Evolutionary conservation across 2,797 vertebrate species (phyloP).

Genomic region (Nannoperca obscura): DNA sequence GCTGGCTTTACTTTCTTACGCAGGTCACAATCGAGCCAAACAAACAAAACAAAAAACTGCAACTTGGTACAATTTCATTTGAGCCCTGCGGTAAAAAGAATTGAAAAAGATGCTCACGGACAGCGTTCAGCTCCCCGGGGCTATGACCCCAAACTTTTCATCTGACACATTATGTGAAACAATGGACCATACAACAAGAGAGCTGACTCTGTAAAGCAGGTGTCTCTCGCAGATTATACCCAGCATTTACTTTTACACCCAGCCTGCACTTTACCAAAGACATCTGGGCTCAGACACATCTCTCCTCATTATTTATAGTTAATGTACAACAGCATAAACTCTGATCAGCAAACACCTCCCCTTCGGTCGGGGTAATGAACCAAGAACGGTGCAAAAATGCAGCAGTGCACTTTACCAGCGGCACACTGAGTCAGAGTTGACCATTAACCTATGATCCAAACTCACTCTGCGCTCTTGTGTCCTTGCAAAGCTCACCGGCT

Average conservation of each 20-base stretch:
- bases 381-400: constrained; percentile 56
- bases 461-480: constrained; percentile 55
- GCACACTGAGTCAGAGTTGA: constrained; percentile 68
- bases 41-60: constrained; percentile 21
- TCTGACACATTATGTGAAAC: constrained; percentile 56
- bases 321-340: constrained; percentile 57
- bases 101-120: constrained; percentile 65
- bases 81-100: constrained; percentile 54
- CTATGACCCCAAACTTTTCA: constrained; percentile 65
- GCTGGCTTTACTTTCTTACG: constrained; percentile 28
- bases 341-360: constrained; percentile 71
- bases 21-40: constrained; percentile 26
- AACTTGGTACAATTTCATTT: constrained; percentile 54
- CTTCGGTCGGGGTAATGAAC: constrained; percentile 69
- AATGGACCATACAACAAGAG: constrained; percentile 60
- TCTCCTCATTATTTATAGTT: constrained; percentile 74
- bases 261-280: constrained; percentile 56
- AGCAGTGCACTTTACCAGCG: constrained; percentile 45
- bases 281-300: constrained; percentile 54
- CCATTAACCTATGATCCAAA: constrained; percentile 74
- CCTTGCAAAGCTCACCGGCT: constrained; percentile 63
- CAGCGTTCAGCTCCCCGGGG: constrained; percentile 49
- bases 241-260: constrained; percentile 52
- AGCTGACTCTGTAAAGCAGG: constrained; percentile 47
- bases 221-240: constrained; percentile 55